Percentiles rank a stretch among this genome's conserved stretches.
Conservation (phyloP, 1,140 invertebrate species). For the Orius insidiosus region DNA sequence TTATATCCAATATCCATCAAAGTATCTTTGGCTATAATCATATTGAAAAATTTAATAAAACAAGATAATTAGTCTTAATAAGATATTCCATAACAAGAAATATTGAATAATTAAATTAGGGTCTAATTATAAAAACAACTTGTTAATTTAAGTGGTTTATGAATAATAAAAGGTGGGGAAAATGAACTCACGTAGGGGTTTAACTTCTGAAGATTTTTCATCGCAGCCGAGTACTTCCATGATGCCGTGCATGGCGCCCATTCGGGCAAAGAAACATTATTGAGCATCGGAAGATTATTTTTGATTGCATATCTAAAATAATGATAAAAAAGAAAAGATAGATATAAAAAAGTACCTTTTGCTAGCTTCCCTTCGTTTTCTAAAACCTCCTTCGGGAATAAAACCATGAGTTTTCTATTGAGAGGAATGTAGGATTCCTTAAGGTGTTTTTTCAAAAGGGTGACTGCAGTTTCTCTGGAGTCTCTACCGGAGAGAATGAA, state of each 20-base stretch:
- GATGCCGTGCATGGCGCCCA: conserved; percentile 72
- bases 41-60: no score
- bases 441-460: conserved; percentile 53
- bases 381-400: conserved; percentile 93
- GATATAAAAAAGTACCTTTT: conserved; percentile 38
- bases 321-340: conserved; percentile 13
- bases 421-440: conserved; percentile 52
- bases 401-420: conserved; percentile 69
- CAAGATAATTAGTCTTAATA: no score
- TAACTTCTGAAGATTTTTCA: not conserved
- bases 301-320: conserved; percentile 57
- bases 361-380: conserved; percentile 69
- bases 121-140: no score
- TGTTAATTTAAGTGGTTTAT: no score
- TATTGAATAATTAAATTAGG: no score
- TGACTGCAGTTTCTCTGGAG: conserved; percentile 52
- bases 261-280: conserved; percentile 75
- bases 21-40: conserved; percentile 19
- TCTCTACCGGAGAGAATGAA: conserved; percentile 78
- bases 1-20: conserved; percentile 80
- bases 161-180: no score
- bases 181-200: no score
- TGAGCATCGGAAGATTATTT: conserved; percentile 64
- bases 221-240: conserved; percentile 37
- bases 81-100: no score